phyloP scores from a whole-genome alignment of 2,888 invertebrate species.

The Plebejus argus region DNA sequence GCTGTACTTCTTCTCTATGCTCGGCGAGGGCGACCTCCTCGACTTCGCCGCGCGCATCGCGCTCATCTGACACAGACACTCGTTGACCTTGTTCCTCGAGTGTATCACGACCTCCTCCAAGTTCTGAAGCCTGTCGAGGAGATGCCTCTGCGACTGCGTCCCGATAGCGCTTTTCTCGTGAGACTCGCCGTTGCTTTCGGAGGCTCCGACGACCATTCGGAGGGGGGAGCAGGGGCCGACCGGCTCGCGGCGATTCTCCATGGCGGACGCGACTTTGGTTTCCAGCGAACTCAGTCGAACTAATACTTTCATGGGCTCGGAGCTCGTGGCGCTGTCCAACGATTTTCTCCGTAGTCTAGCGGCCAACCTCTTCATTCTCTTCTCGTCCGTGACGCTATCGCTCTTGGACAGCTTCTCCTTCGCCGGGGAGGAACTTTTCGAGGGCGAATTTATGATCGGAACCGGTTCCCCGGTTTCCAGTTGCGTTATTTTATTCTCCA shows the following conservation, averaged over 20 bases:
- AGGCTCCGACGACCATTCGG: slow-evolving; percentile 65
- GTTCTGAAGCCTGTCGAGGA: slow-evolving; percentile 81
- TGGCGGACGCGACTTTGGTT: slow-evolving; percentile 86
- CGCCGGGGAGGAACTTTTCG: slow-evolving; percentile 78
- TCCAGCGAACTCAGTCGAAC: slow-evolving; percentile 89
- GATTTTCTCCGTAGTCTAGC: slow-evolving; percentile 86
- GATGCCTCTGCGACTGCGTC: slow-evolving; percentile 77
- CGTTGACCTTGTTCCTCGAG: slow-evolving; percentile 85
- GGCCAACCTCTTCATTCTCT: slow-evolving; percentile 76
- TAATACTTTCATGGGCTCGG: slow-evolving; percentile 90
- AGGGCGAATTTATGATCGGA: slow-evolving; percentile 70
- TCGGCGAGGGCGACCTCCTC: slow-evolving; percentile 83
- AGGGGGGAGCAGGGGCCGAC: slow-evolving; percentile 82
- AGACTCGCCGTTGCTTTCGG: slow-evolving; percentile 64
- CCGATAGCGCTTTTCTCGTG: slow-evolving; percentile 63
- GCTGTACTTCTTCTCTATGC: slow-evolving; percentile 83
- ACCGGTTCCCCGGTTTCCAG: slow-evolving; percentile 79
- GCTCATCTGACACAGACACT: slow-evolving; percentile 84
- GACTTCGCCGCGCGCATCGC: slow-evolving; percentile 82
- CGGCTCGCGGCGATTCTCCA: slow-evolving; percentile 67
- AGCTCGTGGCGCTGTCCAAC: slow-evolving; percentile 88
- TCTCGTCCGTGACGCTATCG: slow-evolving; percentile 72
- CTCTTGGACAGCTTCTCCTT: slow-evolving; percentile 79
- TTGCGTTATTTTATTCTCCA: slow-evolving; percentile 88
- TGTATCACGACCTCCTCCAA: slow-evolving; percentile 83